Base-by-base conservation (phyloP, 2,113 vertebrate genomes). In the Ophiodon elongatus region DNA sequence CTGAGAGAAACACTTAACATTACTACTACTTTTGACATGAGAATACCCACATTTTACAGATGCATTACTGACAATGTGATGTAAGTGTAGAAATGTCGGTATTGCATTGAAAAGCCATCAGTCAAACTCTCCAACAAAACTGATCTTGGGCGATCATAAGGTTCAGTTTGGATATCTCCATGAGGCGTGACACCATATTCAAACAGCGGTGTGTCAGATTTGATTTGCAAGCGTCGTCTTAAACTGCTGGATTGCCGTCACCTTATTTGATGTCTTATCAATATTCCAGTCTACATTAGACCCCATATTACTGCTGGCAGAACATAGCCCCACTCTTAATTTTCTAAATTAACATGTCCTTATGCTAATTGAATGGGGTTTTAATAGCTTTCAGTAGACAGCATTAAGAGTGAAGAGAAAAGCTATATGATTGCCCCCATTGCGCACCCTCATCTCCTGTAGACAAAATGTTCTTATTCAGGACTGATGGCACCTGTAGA, bases 371-470 rank as follows among this genome's bases (percentile, higher is more conserved):
- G 63, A 91, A 93, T 90, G 72, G 82, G 76, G 54, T 85, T 87
- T 91, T 92, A 92, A 92, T 85, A 75, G 85, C 88, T 90, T 85
- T 89, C 79, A 19, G 79, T n/a, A 83, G 87, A 89, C 80, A 54
- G 60, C 73, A 57, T 75, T 77, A 63, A 68, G 71, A 82, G 35
- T 66, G 71, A 80, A 71, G 54, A 47, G 31, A 63, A 76, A 83
- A 74, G 52, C 59, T 54, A 6, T 19, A 27, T 47, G 37, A 70
- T 71, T 54, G n/a, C 15, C 47, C 71, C 54, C 56, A n/a, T 1
- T 5, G 70, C 60, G 69, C 76, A 37, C 65, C 43, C 52, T 15
- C 74, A 43, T 62, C 60, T 70, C 52, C 29, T 63, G 25, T 2
- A 68, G 60, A 75, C 54, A 63, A 65, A 76, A 79, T 23, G 2